These are phyloP conservation scores for Helobdella robusta DNA, from an alignment of 2,888 invertebrate genomes.

Conservation along the genomic window DNA sequence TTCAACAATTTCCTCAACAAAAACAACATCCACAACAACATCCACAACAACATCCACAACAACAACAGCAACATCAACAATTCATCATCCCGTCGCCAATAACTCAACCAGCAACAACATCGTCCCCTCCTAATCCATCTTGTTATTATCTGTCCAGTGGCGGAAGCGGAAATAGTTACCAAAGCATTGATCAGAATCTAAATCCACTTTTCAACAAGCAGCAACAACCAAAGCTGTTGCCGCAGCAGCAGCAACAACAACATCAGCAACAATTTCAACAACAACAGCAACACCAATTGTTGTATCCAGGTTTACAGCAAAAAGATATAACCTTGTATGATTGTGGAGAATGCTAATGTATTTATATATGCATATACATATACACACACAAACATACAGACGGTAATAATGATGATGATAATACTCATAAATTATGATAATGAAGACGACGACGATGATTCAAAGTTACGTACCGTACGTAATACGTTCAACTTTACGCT, in stretches of 20 bases:
- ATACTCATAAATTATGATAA: too few species aligned
- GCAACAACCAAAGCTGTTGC: slow-evolving; percentile 15
- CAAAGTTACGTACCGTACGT: too few species aligned
- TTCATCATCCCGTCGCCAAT: too few species aligned
- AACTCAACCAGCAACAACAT: slow-evolving; percentile 2
- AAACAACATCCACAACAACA: too few species aligned
- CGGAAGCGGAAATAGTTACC: too few species aligned
- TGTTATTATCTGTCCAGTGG: not conserved
- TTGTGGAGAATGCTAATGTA: slow-evolving; percentile 16
- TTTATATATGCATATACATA: too few species aligned
- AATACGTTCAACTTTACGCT: too few species aligned
- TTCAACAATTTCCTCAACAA: not conserved
- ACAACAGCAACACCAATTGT: not conserved
- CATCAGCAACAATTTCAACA: slow-evolving; percentile 21
- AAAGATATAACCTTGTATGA: slow-evolving; percentile 10
- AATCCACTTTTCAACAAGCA: not conserved
- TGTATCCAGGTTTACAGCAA: not conserved
- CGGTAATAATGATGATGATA: too few species aligned
- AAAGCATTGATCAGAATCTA: too few species aligned
- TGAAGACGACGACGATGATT: too few species aligned
- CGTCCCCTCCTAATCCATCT: not conserved
- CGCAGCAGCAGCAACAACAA: slow-evolving; percentile 10
- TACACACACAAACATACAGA: too few species aligned
- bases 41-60: too few species aligned
- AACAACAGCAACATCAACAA: not conserved